phyloP scores from a whole-genome alignment of 2,888 invertebrate genomes.

The Villa cingulata region DNA sequence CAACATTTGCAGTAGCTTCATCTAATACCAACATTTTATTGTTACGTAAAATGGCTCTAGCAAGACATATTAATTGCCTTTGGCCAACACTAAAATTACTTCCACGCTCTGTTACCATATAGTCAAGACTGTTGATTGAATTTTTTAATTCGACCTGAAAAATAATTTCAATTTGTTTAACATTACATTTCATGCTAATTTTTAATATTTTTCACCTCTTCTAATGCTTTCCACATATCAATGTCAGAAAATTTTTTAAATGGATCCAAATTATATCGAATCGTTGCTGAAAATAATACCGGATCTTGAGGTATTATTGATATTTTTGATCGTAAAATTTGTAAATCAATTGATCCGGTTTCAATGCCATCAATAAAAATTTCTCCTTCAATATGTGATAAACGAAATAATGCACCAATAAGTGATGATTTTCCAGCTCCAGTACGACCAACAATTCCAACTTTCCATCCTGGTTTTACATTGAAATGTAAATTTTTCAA shows the following conservation, averaged over 20 bases:
- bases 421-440: slow-evolving; percentile 74
- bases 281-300: slow-evolving; percentile 43
- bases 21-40: slow-evolving; percentile 51
- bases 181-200: not conserved
- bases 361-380: slow-evolving; percentile 60
- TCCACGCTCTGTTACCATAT: slow-evolving; percentile 42
- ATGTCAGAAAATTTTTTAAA: slow-evolving; percentile 33
- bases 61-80: slow-evolving; percentile 52
- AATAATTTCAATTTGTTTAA: not conserved
- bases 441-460: slow-evolving; percentile 71
- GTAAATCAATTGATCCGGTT: slow-evolving; percentile 39
- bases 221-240: slow-evolving; percentile 30
- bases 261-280: slow-evolving; percentile 52
- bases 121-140: slow-evolving; percentile 39
- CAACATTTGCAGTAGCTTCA: slow-evolving; percentile 58
- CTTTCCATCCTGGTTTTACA: slow-evolving; percentile 52
- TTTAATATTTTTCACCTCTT: slow-evolving; percentile 21
- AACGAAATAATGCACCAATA: slow-evolving; percentile 63
- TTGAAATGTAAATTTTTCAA: slow-evolving; percentile 56
- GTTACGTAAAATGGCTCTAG: slow-evolving; percentile 48
- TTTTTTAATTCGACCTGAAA: slow-evolving; percentile 42
- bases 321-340: slow-evolving; percentile 39
- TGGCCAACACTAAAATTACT: slow-evolving; percentile 53
- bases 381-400: slow-evolving; percentile 55
- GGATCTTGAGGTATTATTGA: slow-evolving; percentile 47